phyloP scores from a whole-genome alignment of 2,888 invertebrate genomes.

The Drosophila sordidapex region DNA sequence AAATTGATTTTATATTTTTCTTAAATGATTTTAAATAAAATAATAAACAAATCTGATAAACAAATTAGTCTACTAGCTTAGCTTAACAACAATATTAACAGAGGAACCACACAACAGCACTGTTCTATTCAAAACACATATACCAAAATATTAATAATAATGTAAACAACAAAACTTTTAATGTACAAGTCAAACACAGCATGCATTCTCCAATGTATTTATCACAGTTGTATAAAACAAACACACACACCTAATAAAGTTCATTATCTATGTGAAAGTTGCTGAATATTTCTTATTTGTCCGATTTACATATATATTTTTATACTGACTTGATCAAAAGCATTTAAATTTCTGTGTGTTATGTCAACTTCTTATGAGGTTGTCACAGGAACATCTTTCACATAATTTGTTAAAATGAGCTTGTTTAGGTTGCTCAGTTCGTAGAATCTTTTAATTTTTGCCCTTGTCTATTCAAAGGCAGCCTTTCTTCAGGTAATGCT shows the following conservation, averaged over 20 bases:
- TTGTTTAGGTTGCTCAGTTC: not conserved
- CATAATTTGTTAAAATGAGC: not conserved
- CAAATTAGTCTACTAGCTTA: slow-evolving; percentile 33
- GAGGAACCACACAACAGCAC: slow-evolving; percentile 17
- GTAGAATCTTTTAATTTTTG: not conserved
- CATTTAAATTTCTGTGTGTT: not conserved
- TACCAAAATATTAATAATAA: slow-evolving; percentile 18
- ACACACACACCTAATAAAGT: slow-evolving; percentile 68
- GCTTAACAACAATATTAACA: slow-evolving; percentile 22
- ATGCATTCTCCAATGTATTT: slow-evolving; percentile 57
- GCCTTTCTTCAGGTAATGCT: accelerated
- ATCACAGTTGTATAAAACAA: slow-evolving; percentile 51
- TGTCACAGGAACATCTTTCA: not conserved
- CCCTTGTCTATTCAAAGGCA: not conserved
- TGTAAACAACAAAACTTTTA: slow-evolving; percentile 40
- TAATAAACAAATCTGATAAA: slow-evolving; percentile 14
- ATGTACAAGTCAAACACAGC: slow-evolving; percentile 48
- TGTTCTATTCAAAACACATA: slow-evolving; percentile 21
- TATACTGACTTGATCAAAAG: not conserved
- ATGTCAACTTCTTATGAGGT: not conserved
- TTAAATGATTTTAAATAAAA: slow-evolving; percentile 25
- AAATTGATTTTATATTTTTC: slow-evolving; percentile 34
- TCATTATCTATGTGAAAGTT: slow-evolving; percentile 44
- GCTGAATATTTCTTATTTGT: not conserved
- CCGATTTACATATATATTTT: too few species aligned